Evolutionary conservation across 2,113 vertebrate species (phyloP).

Genomic region (Progne subis): DNA sequence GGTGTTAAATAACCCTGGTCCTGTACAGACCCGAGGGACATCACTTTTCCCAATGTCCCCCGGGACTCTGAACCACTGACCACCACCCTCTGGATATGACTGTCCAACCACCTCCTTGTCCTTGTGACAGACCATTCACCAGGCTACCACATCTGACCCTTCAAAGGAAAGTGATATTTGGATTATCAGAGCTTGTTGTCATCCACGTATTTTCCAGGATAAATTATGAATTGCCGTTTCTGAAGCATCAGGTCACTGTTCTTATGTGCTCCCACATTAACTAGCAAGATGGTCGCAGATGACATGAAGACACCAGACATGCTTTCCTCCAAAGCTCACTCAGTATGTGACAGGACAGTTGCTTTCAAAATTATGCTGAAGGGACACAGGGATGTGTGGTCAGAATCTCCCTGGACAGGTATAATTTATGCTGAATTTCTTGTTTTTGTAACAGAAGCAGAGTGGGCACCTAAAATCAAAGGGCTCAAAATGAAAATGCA

Average conservation of each 20-base stretch:
- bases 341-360: not conserved
- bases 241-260: not conserved
- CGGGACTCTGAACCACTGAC: not conserved
- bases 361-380: not conserved
- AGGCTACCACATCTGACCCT: not conserved
- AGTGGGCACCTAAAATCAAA: not conserved
- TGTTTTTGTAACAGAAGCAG: not conserved
- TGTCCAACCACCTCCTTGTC: not conserved
- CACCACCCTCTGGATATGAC: not conserved
- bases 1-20: too few relatives aligned
- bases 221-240: not conserved
- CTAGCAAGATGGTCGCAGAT: not conserved
- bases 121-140: not conserved
- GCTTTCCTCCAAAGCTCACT: not conserved
- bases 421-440: not conserved
- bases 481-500: not conserved
- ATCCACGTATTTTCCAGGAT: not conserved
- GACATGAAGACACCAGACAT: not conserved
- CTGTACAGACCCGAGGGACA: not conserved
- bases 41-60: not conserved
- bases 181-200: not conserved
- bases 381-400: rapidly evolving
- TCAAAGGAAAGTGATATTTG: not conserved
- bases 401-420: not conserved
- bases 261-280: not conserved